Evolutionary conservation across 2,888 invertebrate species (phyloP).

Genomic region (Dermolepida albohirtum): DNA sequence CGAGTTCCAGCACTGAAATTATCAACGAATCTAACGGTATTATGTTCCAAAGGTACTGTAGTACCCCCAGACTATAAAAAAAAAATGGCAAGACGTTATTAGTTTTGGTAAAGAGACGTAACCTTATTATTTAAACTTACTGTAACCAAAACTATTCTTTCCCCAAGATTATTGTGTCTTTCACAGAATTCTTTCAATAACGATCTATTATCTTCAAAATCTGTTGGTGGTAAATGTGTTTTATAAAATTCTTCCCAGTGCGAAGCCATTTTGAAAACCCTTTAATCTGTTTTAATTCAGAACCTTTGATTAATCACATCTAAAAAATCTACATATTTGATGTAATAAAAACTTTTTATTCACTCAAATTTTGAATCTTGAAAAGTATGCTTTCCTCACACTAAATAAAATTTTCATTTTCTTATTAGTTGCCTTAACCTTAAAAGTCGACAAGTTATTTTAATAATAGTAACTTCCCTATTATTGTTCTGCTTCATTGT

Average conservation of each 20-base stretch:
- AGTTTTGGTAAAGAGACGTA: slow-evolving; percentile 26
- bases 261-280: slow-evolving; percentile 57
- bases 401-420: too few relatives aligned
- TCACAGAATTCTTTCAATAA: slow-evolving; percentile 81
- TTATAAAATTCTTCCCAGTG: slow-evolving; percentile 90
- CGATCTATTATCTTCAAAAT: slow-evolving; percentile 80
- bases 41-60: slow-evolving; percentile 95
- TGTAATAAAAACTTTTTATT: too few relatives aligned
- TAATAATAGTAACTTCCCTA: too few relatives aligned
- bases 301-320: too few relatives aligned
- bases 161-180: slow-evolving; percentile 74
- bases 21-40: slow-evolving; percentile 97
- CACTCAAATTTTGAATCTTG: too few relatives aligned
- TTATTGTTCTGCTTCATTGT: too few relatives aligned
- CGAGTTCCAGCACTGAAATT: slow-evolving; percentile 98
- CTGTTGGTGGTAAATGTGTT: slow-evolving; percentile 80
- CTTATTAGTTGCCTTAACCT: too few relatives aligned
- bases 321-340: too few relatives aligned
- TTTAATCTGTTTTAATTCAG: too few relatives aligned
- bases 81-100: slow-evolving; percentile 20
- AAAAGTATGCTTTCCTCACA: too few relatives aligned
- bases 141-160: slow-evolving; percentile 82
- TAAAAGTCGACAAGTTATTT: too few relatives aligned
- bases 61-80: slow-evolving; percentile 91
- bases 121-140: slow-evolving; percentile 67